Percentiles rank a stretch among this genome's conserved stretches.
These are phyloP conservation scores for Thalassaphorura encarpata DNA, from an alignment of 1,140 invertebrate species.

Conservation along the genomic window DNA sequence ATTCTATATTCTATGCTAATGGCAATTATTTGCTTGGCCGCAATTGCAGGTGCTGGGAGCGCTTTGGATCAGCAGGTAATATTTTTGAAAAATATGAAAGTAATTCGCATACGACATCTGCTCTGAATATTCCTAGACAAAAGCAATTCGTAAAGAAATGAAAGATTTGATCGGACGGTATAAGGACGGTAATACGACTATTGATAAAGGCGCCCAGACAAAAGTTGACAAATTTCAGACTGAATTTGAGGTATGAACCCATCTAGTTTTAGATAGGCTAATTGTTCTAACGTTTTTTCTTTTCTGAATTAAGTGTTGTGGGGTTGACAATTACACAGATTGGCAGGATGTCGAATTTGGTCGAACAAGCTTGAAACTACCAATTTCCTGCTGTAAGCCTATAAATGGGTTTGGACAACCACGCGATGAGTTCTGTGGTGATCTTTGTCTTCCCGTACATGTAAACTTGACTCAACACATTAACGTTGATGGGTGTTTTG, in stretches of 20 bases:
- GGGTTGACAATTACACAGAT: conserved; percentile 12
- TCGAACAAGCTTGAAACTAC: conserved; percentile 13
- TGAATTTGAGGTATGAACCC: neutral
- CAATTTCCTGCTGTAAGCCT: conserved; percentile 9
- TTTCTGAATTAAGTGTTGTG: conserved; percentile 13
- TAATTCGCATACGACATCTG: neutral
- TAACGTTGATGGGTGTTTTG: neutral
- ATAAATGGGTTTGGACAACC: neutral
- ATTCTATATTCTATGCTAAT: neutral
- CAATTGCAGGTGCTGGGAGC: neutral
- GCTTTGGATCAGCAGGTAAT: neutral
- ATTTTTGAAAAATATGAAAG: neutral
- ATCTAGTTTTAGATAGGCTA: too few species aligned
- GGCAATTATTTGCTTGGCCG: neutral
- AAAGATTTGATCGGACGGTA: neutral
- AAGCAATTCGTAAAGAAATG: neutral
- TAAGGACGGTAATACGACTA: neutral
- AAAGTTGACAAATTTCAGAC: neutral
- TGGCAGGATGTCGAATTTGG: conserved; percentile 18
- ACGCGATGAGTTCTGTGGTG: neutral
- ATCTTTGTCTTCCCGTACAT: neutral
- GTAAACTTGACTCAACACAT: neutral
- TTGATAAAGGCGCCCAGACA: neutral
- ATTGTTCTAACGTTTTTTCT: neutral
- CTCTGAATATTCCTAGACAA: neutral